A percentile compares a stretch with the other conserved stretches of the same genome.
Evolutionary conservation across 2,113 vertebrate genomes (phyloP).

Genomic region (Budorcas taxicolor): DNA sequence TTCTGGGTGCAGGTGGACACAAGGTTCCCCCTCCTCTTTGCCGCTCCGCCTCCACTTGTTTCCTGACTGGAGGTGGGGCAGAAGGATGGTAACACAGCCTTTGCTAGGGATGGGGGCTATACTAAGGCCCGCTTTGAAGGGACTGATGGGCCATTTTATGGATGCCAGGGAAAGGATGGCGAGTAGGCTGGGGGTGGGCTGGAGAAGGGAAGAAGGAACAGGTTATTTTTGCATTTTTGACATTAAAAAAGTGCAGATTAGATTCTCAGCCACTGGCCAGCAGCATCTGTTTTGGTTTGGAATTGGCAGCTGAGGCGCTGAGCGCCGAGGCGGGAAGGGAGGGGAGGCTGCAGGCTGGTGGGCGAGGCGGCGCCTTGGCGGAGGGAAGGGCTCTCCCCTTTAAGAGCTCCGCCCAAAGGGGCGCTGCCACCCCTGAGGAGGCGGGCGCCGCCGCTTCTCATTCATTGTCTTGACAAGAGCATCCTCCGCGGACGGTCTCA

Average conservation of each 20-base stretch:
- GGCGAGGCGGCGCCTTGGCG: background rate
- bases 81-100: background rate
- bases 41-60: background rate
- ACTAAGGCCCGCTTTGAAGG: background rate
- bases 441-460: constrained; percentile 59
- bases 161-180: background rate
- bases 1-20: background rate
- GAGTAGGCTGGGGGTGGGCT: background rate
- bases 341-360: background rate
- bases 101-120: background rate
- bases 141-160: background rate
- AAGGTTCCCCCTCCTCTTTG: background rate
- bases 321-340: background rate
- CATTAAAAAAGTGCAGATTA: background rate
- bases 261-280: background rate
- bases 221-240: constrained; percentile 30
- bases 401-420: constrained; percentile 62
- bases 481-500: constrained; percentile 54
- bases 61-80: background rate
- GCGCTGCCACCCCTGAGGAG: constrained; percentile 64
- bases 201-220: background rate
- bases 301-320: background rate
- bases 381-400: background rate
- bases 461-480: constrained; percentile 77
- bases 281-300: background rate